Percentiles rank a stretch among this genome's conserved stretches.
These are phyloP conservation scores for Drosophila cognata DNA, from an alignment of 2,888 invertebrate species.

Conservation along the genomic window DNA sequence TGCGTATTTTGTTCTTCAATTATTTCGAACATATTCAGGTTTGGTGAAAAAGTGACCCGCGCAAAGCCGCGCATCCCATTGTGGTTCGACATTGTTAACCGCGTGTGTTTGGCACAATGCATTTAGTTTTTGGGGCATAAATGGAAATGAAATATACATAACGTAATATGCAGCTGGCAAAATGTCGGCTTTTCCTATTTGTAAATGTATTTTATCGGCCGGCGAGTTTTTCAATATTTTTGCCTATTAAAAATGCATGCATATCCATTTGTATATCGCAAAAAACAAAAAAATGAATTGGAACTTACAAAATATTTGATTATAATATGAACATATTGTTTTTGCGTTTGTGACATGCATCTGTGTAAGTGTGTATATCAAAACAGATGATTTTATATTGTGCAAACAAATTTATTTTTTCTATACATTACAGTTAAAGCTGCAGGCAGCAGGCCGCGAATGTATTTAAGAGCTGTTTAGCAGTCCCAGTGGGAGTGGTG, in stretches of 20 bases:
- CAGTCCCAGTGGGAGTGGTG: background rate
- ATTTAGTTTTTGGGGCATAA: slow-evolving; percentile 5
- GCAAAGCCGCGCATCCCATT: slow-evolving; percentile 11
- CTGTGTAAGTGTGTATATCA: background rate
- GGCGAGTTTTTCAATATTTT: slow-evolving; percentile 19
- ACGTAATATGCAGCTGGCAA: slow-evolving; percentile 59
- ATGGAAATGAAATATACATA: slow-evolving; percentile 65
- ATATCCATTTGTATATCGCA: slow-evolving; percentile 11
- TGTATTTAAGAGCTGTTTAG: background rate
- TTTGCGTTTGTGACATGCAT: slow-evolving; percentile 1
- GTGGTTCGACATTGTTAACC: background rate
- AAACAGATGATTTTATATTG: background rate
- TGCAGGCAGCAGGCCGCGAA: background rate
- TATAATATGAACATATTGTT: slow-evolving; percentile 1
- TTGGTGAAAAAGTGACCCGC: background rate
- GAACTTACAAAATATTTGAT: background rate
- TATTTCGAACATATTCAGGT: background rate
- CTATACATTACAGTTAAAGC: background rate
- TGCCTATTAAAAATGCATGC: slow-evolving; percentile 24
- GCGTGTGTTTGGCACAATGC: background rate
- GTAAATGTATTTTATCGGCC: slow-evolving; percentile 55
- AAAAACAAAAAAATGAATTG: background rate
- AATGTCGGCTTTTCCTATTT: slow-evolving; percentile 62
- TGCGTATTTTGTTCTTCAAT: background rate
- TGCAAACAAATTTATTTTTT: background rate